Evolutionary conservation across 1,140 invertebrate species (phyloP).

Genomic region (Hycleus cichorii): DNA sequence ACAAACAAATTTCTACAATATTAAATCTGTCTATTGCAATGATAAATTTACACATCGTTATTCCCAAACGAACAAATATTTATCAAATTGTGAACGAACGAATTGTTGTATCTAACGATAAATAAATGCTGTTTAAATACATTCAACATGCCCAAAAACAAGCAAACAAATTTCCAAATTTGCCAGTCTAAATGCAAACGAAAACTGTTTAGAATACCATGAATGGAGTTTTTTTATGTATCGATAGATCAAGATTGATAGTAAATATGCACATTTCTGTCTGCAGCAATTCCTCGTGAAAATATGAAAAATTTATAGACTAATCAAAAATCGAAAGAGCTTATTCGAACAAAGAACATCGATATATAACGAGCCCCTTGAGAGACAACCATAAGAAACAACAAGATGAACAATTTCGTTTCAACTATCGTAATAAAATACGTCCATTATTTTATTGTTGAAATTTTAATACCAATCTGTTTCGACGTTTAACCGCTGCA

Average conservation of each 20-base stretch:
- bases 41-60: no score
- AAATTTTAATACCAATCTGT: conserved; percentile 22
- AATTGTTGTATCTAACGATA: no score
- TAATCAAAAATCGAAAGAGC: conserved; percentile 19
- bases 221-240: not conserved
- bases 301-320: conserved; percentile 22
- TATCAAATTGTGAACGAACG: no score
- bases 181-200: not conserved
- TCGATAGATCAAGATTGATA: not conserved
- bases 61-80: no score
- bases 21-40: no score
- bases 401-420: conserved; percentile 14
- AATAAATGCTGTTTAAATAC: no score
- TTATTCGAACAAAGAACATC: conserved; percentile 14
- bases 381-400: conserved; percentile 15
- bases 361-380: conserved; percentile 16
- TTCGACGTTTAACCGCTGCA: not conserved
- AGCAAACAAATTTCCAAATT: not conserved
- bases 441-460: conserved; percentile 18
- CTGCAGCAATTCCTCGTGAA: conserved; percentile 11
- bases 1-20: no score
- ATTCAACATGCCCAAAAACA: not conserved
- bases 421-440: conserved; percentile 17
- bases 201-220: not conserved
- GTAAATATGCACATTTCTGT: not conserved